These are phyloP conservation scores for Brenthis hecate DNA, from an alignment of 2,888 invertebrate species.

Conservation along the genomic window DNA sequence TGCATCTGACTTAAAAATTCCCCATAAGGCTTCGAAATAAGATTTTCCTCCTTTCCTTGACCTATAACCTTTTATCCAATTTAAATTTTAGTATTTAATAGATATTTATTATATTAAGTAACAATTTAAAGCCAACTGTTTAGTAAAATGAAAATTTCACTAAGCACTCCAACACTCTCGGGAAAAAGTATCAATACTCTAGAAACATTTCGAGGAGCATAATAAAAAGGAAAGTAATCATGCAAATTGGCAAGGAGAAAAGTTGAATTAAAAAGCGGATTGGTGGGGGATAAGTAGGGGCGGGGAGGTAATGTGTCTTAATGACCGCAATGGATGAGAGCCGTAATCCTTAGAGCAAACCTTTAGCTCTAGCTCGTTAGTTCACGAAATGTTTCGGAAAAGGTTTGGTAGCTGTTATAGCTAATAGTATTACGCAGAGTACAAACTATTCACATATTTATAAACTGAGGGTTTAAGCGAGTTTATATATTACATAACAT, in stretches of 20 bases:
- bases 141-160: conserved; percentile 13
- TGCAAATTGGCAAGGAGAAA: conserved; percentile 78
- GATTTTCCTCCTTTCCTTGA: too few relatives aligned
- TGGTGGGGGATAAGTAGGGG: conserved; percentile 46
- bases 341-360: conserved; percentile 65
- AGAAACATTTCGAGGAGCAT: conserved; percentile 57
- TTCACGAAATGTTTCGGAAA: conserved; percentile 37
- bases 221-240: conserved; percentile 83
- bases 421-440: background rate
- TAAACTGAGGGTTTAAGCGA: too few relatives aligned
- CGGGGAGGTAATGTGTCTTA: conserved; percentile 76
- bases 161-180: conserved; percentile 31
- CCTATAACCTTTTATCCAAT: too few relatives aligned
- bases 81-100: background rate
- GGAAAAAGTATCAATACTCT: conserved; percentile 36
- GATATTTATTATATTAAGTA: background rate
- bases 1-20: too few relatives aligned
- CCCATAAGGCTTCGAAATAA: too few relatives aligned
- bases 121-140: background rate
- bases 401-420: conserved; percentile 18
- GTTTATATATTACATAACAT: too few relatives aligned
- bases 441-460: background rate
- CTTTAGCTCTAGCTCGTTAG: conserved; percentile 64
- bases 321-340: conserved; percentile 80
- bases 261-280: conserved; percentile 81